Evolutionary conservation across 2,797 vertebrate species (phyloP).

Genomic region (Lacerta bilineata): DNA sequence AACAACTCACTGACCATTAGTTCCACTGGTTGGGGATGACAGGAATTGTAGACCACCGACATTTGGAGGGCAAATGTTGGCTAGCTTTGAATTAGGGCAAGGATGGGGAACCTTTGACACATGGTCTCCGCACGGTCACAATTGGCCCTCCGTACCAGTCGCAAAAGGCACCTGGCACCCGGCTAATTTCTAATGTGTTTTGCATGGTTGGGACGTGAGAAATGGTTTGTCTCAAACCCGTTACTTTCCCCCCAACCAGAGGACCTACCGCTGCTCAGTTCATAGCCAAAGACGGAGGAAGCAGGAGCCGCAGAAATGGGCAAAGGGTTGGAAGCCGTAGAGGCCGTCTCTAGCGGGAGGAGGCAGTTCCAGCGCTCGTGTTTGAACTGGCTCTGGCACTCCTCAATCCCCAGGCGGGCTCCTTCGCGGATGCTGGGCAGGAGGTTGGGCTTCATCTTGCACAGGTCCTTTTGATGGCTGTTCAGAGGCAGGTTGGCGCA

Average conservation of each 20-base stretch:
- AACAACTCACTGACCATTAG: too few relatives aligned
- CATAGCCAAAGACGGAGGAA: constrained; percentile 84
- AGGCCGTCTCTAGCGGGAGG: constrained; percentile 65
- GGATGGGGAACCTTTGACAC: too few relatives aligned
- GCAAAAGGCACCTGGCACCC: too few relatives aligned
- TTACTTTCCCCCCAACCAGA: neutral
- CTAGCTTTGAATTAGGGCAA: too few relatives aligned
- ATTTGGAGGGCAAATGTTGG: too few relatives aligned
- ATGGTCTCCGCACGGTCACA: too few relatives aligned
- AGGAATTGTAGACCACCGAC: too few relatives aligned
- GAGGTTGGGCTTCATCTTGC: constrained; percentile 88
- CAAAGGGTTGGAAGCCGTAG: constrained; percentile 27
- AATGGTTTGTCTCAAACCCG: neutral
- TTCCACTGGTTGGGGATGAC: too few relatives aligned
- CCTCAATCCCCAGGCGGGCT: constrained; percentile 88
- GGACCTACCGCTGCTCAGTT: constrained; percentile 89
- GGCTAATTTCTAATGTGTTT: too few relatives aligned
- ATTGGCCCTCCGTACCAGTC: too few relatives aligned
- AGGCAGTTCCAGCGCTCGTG: constrained; percentile 96
- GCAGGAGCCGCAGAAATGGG: constrained; percentile 70
- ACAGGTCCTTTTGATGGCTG: constrained; percentile 88
- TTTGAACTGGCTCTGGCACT: constrained; percentile 93
- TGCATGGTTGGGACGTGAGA: neutral
- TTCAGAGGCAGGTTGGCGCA: constrained; percentile 86
- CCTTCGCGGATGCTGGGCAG: constrained; percentile 89